Evolutionary conservation across 2,888 invertebrate species (phyloP).

Genomic region (Eucriotettix oculatus): DNA sequence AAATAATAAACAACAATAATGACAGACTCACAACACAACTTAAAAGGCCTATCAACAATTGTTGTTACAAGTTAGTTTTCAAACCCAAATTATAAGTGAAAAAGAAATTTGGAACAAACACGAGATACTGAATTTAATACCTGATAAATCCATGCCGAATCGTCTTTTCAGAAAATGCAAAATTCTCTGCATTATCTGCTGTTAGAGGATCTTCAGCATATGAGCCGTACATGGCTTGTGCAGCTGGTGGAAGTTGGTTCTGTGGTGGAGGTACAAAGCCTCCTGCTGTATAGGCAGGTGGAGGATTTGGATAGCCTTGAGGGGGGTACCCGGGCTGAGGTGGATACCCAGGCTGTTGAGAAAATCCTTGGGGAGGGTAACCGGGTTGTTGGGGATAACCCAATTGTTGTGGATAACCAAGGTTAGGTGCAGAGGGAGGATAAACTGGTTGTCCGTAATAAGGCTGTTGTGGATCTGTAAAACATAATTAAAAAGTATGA

Average conservation of each 20-base stretch:
- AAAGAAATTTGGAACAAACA: not conserved
- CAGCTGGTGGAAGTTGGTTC: conserved; percentile 7
- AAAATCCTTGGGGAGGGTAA: conserved; percentile 15
- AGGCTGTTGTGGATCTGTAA: not conserved
- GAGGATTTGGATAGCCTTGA: conserved; percentile 15
- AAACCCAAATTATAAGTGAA: too few species aligned
- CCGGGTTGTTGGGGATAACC: conserved; percentile 17
- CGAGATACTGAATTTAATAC: conserved; percentile 28
- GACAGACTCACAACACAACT: too few species aligned
- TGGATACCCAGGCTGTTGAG: conserved; percentile 12
- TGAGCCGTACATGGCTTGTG: conserved; percentile 20
- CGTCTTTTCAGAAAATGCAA: conserved; percentile 52
- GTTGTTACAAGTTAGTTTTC: too few species aligned
- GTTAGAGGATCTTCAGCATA: conserved; percentile 25
- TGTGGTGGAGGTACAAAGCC: conserved; percentile 12
- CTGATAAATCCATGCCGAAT: conserved; percentile 57
- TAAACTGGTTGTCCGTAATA: conserved; percentile 8
- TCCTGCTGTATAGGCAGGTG: conserved; percentile 16
- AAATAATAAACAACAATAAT: too few species aligned
- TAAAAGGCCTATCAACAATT: too few species aligned
- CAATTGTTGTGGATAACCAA: not conserved
- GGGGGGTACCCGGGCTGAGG: conserved; percentile 12
- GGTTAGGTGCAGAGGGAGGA: conserved; percentile 14
- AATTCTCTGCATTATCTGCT: conserved; percentile 43
- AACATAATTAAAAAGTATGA: too few species aligned